These are phyloP conservation scores for Falco rusticolus DNA, from an alignment of 2,797 vertebrate genomes.

Conservation along the genomic window DNA sequence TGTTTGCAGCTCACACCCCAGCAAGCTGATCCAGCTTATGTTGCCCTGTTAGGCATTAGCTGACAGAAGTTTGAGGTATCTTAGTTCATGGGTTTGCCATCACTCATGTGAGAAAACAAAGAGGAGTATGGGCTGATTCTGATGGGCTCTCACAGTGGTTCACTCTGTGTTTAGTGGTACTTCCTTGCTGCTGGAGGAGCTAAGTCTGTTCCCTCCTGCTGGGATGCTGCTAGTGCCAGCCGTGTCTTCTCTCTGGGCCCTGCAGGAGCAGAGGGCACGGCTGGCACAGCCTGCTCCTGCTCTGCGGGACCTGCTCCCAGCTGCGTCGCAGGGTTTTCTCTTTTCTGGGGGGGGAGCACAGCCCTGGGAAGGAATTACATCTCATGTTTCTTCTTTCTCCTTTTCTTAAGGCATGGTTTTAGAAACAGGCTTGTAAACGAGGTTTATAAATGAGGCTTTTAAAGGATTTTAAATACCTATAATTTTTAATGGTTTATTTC, in stretches of 20 bases:
- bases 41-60: background rate
- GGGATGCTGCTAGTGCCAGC: background rate
- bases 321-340: background rate
- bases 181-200: background rate
- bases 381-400: background rate
- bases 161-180: background rate
- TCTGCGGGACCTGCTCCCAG: fast-evolving
- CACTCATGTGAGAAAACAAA: background rate
- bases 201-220: fast-evolving
- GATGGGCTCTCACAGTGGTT: fast-evolving
- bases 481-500: background rate
- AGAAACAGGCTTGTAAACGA: background rate
- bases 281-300: background rate
- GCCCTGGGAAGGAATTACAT: background rate
- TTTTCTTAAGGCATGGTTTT: background rate
- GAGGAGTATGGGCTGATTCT: background rate
- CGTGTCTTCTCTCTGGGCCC: fast-evolving
- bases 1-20: background rate
- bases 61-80: background rate
- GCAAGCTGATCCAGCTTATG: background rate
- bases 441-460: background rate
- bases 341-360: no score
- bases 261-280: background rate
- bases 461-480: background rate
- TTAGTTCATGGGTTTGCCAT: background rate